Conservation (phyloP, 2,888 invertebrate species). For the Epiblema foenella region DNA sequence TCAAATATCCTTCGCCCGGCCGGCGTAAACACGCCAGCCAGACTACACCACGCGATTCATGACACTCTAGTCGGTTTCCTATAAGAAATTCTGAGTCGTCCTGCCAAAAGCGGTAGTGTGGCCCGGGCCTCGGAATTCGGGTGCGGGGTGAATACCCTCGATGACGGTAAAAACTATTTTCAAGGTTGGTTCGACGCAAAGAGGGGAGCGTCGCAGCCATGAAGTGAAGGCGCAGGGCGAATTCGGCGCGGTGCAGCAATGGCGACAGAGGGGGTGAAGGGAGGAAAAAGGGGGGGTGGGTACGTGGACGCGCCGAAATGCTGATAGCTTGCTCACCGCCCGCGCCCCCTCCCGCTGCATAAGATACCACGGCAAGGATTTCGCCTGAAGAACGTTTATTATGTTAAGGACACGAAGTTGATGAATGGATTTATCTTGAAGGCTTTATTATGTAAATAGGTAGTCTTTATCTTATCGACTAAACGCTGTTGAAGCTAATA, state of each 20-base stretch:
- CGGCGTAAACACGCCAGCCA: conserved; percentile 67
- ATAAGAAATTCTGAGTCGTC: conserved; percentile 63
- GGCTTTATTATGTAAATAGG: neutral
- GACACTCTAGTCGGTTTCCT: conserved; percentile 56
- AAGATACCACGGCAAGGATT: conserved; percentile 43
- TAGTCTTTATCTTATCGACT: neutral
- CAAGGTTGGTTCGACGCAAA: conserved; percentile 79
- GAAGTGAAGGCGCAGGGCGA: conserved; percentile 77
- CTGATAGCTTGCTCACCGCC: conserved; percentile 76
- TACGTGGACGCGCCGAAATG: conserved; percentile 82
- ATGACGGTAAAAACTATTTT: conserved; percentile 83
- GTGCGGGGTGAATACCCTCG: conserved; percentile 85
- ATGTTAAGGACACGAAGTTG: conserved; percentile 23
- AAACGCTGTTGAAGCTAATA: neutral
- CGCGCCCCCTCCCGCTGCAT: conserved; percentile 58
- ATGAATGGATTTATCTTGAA: conserved; percentile 14
- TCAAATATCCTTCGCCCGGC: conserved; percentile 80
- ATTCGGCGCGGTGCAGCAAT: conserved; percentile 68
- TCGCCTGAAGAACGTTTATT: conserved; percentile 22
- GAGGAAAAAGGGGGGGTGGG: conserved; percentile 46
- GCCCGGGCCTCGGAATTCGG: conserved; percentile 77
- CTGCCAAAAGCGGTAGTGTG: conserved; percentile 71
- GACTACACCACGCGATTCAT: conserved; percentile 61
- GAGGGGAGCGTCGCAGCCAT: conserved; percentile 74
- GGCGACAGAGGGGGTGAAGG: conserved; percentile 52